These are phyloP conservation scores for Cephonodes hylas DNA, from an alignment of 2,888 invertebrate species.

Conservation along the genomic window DNA sequence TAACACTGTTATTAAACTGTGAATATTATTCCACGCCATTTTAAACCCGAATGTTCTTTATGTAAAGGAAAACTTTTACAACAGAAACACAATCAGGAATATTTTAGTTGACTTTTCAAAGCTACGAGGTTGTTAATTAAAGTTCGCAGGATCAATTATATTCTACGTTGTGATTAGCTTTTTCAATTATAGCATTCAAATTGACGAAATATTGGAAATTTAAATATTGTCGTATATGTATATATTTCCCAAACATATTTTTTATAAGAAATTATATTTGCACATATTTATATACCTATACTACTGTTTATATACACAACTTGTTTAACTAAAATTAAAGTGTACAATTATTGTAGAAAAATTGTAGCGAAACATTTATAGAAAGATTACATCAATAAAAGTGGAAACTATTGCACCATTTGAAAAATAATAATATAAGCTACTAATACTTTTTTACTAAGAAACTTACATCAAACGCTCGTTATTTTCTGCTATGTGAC, in stretches of 20 bases:
- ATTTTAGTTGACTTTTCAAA: neutral
- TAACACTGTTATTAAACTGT: neutral
- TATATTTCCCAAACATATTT: too few species aligned
- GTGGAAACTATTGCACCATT: too few species aligned
- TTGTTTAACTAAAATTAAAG: too few species aligned
- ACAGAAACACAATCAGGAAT: neutral
- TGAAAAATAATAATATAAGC: too few species aligned
- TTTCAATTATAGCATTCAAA: neutral
- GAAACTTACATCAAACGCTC: constrained; percentile 66
- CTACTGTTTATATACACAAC: too few species aligned
- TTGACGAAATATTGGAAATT: neutral
- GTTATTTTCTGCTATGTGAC: constrained; percentile 63
- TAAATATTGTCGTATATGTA: neutral
- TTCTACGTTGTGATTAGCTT: neutral
- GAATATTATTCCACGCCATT: neutral
- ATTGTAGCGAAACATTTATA: too few species aligned
- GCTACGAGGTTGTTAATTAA: neutral
- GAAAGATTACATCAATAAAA: too few species aligned
- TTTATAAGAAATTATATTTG: too few species aligned
- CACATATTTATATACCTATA: too few species aligned
- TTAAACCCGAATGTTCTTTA: neutral
- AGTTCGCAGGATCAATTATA: neutral
- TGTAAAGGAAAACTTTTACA: neutral
- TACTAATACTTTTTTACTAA: neutral
- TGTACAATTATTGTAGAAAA: too few species aligned